Base-by-base conservation (phyloP, 92 coral and sea anemone genomes). In the Phymanthus crucifer region DNA sequence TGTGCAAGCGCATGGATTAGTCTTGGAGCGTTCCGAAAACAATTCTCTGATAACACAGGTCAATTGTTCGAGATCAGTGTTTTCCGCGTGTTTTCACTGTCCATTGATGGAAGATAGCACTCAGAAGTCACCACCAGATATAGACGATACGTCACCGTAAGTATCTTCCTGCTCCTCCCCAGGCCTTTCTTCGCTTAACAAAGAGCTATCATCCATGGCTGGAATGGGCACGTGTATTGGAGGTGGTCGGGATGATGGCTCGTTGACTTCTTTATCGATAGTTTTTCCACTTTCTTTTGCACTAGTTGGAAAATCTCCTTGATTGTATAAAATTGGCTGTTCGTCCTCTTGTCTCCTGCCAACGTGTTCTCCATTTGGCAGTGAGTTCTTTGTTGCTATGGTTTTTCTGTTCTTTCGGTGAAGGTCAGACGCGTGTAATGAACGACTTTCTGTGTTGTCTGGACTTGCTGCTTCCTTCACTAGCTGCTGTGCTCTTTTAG, bases 41-140 rank as follows among this genome's bases (percentile, higher is more conserved):
- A 7, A 1, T 6, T 43, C 13, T 14, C 13, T 11, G 10, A 43
- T 54, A 2, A 54, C 64, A 54, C 29, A 11, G 27, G 8, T 6
- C 64, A 7, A 21, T 21, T 21, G 27, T 10, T 54, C n/a, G 27
- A 21, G 27, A 54, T 6, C 18, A 50, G 16, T 45, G 50, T 45
- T 45, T 50, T 50, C 45, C 45, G 45, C 45, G 10, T 38, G 10
- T 6, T 38, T n/a, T 0, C 7, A 38, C 45, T 38, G 45, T 38
- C 10, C 1, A 5, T 38, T 38, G 45, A 38, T 11, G 1, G 45
- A 11, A 38, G 45, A 5, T 38, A 38, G 10, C 10, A 31, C 32
- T 77, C 72, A 90, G 87, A 93, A 90, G 72, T 95, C 97, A 26
- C 97, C 98, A 24, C 98, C 97, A 19, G 98, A 95, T 33, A 93